These are phyloP conservation scores for Lampropteryx suffumata DNA, from an alignment of 2,888 invertebrate species.

Conservation along the genomic window DNA sequence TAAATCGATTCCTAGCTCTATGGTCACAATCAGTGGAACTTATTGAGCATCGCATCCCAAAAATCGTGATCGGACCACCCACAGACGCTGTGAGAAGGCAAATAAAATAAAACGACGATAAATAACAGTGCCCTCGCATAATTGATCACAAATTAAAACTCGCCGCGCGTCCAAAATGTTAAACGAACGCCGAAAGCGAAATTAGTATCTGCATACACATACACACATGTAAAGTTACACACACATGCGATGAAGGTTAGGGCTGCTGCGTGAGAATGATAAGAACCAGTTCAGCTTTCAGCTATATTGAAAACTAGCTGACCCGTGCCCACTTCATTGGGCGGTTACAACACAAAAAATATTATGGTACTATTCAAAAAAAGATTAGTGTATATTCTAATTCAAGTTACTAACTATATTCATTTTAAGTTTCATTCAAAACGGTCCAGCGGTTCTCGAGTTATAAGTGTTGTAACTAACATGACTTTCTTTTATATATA, in stretches of 20 bases:
- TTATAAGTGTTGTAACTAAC: too few relatives aligned
- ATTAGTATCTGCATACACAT: slow-evolving; percentile 62
- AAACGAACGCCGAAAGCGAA: slow-evolving; percentile 76
- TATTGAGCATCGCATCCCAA: slow-evolving; percentile 70
- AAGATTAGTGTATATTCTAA: too few relatives aligned
- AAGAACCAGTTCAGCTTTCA: too few relatives aligned
- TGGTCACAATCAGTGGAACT: slow-evolving; percentile 72
- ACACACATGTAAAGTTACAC: slow-evolving; percentile 38
- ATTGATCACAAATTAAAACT: slow-evolving; percentile 83
- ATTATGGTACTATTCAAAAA: too few relatives aligned
- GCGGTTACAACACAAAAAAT: too few relatives aligned
- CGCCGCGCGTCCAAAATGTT: slow-evolving; percentile 78
- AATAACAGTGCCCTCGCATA: slow-evolving; percentile 81
- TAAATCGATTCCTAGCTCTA: slow-evolving; percentile 56
- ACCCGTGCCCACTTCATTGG: too few relatives aligned
- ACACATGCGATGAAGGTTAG: slow-evolving; percentile 36
- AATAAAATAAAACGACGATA: slow-evolving; percentile 82
- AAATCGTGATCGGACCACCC: slow-evolving; percentile 82
- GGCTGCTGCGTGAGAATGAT: slow-evolving; percentile 6
- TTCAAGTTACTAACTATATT: too few relatives aligned
- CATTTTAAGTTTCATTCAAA: too few relatives aligned
- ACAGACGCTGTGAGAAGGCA: slow-evolving; percentile 74
- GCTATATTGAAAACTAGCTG: too few relatives aligned
- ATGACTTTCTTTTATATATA: too few relatives aligned
- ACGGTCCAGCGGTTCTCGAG: too few relatives aligned